Base-by-base conservation (phyloP, 2,888 invertebrate genomes). In the Hyposoter didymator region DNA sequence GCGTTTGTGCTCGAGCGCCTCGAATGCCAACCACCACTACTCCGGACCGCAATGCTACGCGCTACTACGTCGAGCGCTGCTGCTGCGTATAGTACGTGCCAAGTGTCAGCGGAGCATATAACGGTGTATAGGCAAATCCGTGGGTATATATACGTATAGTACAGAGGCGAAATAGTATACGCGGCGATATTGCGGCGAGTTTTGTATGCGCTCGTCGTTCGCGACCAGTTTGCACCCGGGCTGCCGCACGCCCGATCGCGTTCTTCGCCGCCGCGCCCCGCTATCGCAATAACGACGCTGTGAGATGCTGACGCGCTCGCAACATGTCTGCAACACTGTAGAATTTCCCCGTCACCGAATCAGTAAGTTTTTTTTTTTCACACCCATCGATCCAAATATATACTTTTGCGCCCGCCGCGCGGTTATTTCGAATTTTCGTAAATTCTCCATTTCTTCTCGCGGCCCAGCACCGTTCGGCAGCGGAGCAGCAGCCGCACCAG, bases 301-400 rank as follows among this genome's bases (percentile, higher is more conserved):
- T 92, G 92, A 92, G 89, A 92, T 92, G 92, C 92, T 91, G 91
- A 92, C 89, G 88, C 89, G 91, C 88, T 91, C 90, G 91, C 91
- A 88, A 88, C 88, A 91, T 90, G 91, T 88, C 81, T 88, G 87
- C 86, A 88, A 89, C 89, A 88, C 87, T 87, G 88, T 91, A 92
- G 89, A 89, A 87, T 89, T 90, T 79, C 88, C 89, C 87, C 89
- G 88, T 88, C 88, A 84, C 83, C 82, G 84, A 87, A 90, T 85
- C 88, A 89, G 92, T 92, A 85, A 92, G 92, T 91, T 19, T 14
- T 22, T 2, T 32, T 3, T 35, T 35, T 35, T 35, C 35, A 35
- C 35, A 35, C 43, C 22, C 59, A 62, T 19, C 4, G n/a, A 12
- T 28, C 22, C 12, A 39, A 6, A 43, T 6, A 39, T 3, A 43